A percentile compares a stretch with the other conserved stretches of the same genome.
Conservation (phyloP, 2,797 vertebrate species). For the Alcedo quadribrachys region DNA sequence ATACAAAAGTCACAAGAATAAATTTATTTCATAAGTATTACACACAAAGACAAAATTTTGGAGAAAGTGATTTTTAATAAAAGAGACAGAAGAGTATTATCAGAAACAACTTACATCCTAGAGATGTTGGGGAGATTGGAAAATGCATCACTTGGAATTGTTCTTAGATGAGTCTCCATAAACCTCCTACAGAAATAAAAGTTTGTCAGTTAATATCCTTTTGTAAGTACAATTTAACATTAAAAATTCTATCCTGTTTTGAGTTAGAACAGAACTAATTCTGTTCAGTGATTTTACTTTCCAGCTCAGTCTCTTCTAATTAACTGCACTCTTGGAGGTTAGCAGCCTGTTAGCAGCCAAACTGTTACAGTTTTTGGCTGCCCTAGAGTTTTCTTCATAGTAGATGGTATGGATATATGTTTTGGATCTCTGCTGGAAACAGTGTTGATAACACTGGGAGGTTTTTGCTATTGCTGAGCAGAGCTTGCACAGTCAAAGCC, state of each 20-base stretch:
- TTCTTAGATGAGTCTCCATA: conserved; percentile 87
- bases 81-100: not conserved
- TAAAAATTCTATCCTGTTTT: not conserved
- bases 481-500: fast-evolving
- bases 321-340: too few species aligned
- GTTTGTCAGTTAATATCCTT: conserved; percentile 29
- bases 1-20: not conserved
- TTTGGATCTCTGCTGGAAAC: too few species aligned
- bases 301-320: too few species aligned
- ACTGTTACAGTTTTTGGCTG: not conserved
- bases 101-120: conserved; percentile 89
- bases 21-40: not conserved
- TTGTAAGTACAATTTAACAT: not conserved
- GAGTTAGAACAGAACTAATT: too few species aligned
- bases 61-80: not conserved
- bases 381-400: too few species aligned
- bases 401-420: too few species aligned
- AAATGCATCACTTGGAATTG: conserved; percentile 85
- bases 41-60: not conserved
- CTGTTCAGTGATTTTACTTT: too few species aligned
- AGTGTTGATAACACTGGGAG: too few species aligned
- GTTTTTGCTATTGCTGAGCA: not conserved
- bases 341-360: not conserved
- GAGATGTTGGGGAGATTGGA: conserved; percentile 91
- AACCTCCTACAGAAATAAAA: conserved; percentile 84